phyloP scores from a whole-genome alignment of 2,888 invertebrate genomes.

The Diarsia mendica region DNA sequence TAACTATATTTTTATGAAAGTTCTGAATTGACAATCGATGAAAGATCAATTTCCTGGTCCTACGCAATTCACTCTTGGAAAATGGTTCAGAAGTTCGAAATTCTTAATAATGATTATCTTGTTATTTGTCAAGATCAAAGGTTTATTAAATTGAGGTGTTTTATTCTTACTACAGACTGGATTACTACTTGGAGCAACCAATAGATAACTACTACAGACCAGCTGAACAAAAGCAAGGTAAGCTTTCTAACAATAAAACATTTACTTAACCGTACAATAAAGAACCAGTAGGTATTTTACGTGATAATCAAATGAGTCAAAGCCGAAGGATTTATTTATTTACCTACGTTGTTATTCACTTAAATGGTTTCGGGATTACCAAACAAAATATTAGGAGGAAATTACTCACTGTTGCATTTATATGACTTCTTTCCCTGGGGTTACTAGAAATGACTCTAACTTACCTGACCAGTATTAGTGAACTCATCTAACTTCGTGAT shows the following conservation, averaged over 20 bases:
- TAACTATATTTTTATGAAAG: neutral
- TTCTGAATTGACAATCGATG: neutral
- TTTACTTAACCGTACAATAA: neutral
- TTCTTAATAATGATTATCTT: no score
- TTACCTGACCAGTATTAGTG: no score
- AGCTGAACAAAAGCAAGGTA: constrained; percentile 80
- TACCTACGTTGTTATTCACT: neutral
- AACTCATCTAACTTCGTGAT: no score
- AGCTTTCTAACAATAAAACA: constrained; percentile 6
- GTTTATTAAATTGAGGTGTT: neutral
- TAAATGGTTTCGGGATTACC: neutral
- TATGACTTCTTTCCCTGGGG: no score
- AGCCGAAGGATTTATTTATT: neutral
- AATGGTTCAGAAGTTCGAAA: no score
- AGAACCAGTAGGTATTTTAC: neutral
- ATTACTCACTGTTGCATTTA: no score
- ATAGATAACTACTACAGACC: constrained; percentile 78
- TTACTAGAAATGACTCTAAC: no score
- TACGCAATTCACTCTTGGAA: no score
- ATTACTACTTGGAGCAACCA: constrained; percentile 81
- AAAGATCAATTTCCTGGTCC: no score
- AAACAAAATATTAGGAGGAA: constrained; percentile 6
- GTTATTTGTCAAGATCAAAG: no score
- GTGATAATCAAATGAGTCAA: neutral
- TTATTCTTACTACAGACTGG: constrained; percentile 72